Evolutionary conservation across 2,888 invertebrate genomes (phyloP).

Genomic region (Diogma glabrata): DNA sequence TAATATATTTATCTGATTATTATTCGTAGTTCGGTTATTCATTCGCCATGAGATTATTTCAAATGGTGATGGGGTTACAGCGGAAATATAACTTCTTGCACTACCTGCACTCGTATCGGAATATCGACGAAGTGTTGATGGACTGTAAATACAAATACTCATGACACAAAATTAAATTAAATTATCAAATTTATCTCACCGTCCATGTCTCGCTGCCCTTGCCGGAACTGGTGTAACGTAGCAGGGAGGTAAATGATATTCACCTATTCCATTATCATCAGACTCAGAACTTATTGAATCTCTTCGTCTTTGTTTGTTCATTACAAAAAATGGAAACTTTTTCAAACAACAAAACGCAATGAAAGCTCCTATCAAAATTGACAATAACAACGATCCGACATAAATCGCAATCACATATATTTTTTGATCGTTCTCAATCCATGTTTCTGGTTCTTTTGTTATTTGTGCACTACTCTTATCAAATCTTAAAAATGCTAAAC

Average conservation of each 20-base stretch:
- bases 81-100: slow-evolving; percentile 4
- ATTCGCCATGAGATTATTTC: slow-evolving; percentile 7
- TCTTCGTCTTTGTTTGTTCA: not conserved
- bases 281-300: no score
- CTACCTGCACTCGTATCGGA: slow-evolving; percentile 1
- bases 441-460: not conserved
- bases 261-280: not conserved
- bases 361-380: not conserved
- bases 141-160: no score
- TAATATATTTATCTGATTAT: not conserved
- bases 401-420: not conserved
- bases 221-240: slow-evolving; percentile 3
- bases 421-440: not conserved
- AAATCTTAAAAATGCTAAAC: not conserved
- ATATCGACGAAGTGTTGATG: not conserved
- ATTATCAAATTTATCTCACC: not conserved
- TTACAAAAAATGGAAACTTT: not conserved
- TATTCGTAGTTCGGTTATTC: not conserved
- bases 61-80: slow-evolving; percentile 7
- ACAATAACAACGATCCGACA: not conserved
- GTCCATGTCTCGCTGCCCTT: not conserved
- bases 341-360: slow-evolving; percentile 1
- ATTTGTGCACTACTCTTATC: not conserved
- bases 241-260: not conserved
- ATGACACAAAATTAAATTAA: not conserved